A percentile compares a stretch with the other conserved stretches of the same genome.
Evolutionary conservation across 2,113 vertebrate species (phyloP).

Genomic region (Casuarius casuarius): DNA sequence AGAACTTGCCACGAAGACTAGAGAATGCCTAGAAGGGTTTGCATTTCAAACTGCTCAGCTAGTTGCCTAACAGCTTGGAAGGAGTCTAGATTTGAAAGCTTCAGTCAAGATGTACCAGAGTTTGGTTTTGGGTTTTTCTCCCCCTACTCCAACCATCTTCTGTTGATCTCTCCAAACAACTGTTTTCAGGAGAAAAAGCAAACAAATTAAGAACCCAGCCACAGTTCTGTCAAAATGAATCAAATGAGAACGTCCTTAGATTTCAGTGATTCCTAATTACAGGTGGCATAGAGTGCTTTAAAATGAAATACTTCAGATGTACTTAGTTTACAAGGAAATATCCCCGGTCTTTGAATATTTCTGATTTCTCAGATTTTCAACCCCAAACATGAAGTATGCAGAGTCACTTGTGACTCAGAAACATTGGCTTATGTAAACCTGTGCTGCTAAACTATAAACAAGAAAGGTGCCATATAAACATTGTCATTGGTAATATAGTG

Average conservation of each 20-base stretch:
- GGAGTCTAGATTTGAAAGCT: background rate
- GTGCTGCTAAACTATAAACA: background rate
- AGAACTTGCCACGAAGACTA: background rate
- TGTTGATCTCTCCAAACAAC: background rate
- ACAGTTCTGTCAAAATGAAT: background rate
- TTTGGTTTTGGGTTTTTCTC: background rate
- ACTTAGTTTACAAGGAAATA: too few relatives aligned
- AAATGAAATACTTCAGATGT: background rate
- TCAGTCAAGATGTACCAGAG: background rate
- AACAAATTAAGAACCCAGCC: background rate
- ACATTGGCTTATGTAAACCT: background rate
- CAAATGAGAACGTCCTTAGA: background rate
- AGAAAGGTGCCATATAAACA: background rate
- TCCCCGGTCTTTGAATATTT: background rate
- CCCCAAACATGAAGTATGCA: background rate
- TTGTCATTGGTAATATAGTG: background rate
- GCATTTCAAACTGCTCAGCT: background rate
- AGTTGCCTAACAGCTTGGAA: background rate
- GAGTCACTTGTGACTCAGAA: background rate
- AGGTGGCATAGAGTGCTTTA: background rate
- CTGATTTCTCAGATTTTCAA: background rate
- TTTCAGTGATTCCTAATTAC: background rate
- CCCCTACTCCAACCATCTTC: background rate
- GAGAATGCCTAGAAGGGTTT: background rate
- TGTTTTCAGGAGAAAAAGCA: background rate